Evolutionary conservation across 2,888 invertebrate genomes (phyloP).

Genomic region (Geotrupes spiniger): DNA sequence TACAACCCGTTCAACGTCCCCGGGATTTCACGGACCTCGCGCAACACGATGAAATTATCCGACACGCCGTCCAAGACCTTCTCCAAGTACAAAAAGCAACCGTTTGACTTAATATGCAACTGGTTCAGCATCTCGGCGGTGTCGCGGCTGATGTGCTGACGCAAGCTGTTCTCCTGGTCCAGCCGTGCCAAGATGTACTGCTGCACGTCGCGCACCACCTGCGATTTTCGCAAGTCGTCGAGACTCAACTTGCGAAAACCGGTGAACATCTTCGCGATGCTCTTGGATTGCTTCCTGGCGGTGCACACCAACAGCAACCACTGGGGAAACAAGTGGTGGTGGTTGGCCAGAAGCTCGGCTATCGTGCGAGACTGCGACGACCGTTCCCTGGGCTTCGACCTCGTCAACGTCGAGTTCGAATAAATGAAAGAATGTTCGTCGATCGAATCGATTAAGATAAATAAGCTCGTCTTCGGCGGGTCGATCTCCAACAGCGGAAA

Average conservation of each 20-base stretch:
- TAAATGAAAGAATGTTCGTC: conserved; percentile 73
- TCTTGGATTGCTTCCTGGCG: conserved; percentile 79
- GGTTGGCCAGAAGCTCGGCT: conserved; percentile 80
- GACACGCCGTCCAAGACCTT: conserved; percentile 89
- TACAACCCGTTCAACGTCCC: conserved; percentile 94
- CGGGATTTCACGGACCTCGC: conserved; percentile 91
- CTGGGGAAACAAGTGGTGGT: conserved; percentile 87
- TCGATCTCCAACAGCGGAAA: conserved; percentile 84
- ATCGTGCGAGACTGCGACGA: conserved; percentile 62
- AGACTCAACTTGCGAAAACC: conserved; percentile 87
- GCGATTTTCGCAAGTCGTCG: conserved; percentile 85
- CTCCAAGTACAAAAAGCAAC: conserved; percentile 83
- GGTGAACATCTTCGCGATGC: conserved; percentile 77
- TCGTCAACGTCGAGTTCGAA: conserved; percentile 56
- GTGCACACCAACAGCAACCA: conserved; percentile 91
- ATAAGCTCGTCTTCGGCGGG: conserved; percentile 80
- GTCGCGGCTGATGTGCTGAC: conserved; percentile 85
- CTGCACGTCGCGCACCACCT: conserved; percentile 93
- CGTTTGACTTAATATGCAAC: conserved; percentile 93
- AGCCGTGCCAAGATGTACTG: conserved; percentile 88
- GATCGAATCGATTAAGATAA: conserved; percentile 88
- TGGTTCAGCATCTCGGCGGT: conserved; percentile 95
- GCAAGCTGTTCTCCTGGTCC: conserved; percentile 83
- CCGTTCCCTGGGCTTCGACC: conserved; percentile 52
- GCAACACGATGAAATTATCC: conserved; percentile 86